Evolutionary conservation across 2,113 vertebrate species (phyloP), one percentile per base, ranked within the genome.

Genomic region (Ursus arctos): DNA sequence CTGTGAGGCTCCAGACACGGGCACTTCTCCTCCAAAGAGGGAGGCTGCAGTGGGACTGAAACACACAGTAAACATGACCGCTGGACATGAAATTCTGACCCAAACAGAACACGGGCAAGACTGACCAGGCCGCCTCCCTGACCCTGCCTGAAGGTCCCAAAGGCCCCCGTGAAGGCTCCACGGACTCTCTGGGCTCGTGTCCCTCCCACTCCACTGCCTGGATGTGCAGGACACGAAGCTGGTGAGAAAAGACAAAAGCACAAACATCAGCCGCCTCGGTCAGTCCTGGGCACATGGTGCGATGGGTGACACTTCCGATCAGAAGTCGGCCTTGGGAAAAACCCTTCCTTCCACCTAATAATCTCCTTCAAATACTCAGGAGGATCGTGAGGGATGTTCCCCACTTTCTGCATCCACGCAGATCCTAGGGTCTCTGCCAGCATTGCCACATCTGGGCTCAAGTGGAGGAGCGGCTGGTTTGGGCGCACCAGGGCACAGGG

Each of bases 361-460:
- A 15, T 6, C 57, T 19, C 43, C 21, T 61, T 14, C n/a, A 14
- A 22, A 76, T 0, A 24, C 4, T 33, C 9, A 3, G 1, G 10
- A 28, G 59, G 80, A 31, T 2, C 0, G 3, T 0, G 0, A 24
- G 43, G 11, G 31, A 7, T 0, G 12, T 4, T 47, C 16, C 55
- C 21, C 33, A 9, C 4, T 4, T 40, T 24, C 57, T 6, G 11
- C 2, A 1, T 12, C 24, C 10, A 8, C 13, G 1, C 8, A 6
- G 74, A 16, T 28, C 3, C 4, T 0, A 0, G 55, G 21, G 26
- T 12, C 74, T 18, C 22, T 1, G 53, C 33, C 1, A 0, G 59
- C 5, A 0, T 40, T 53, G 2, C 2, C 16, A 0, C 36, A 0
- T 4, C 4, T 0, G 40, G 91, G 36, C 61, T 22, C 2, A 0